Conservation (phyloP, 1,140 invertebrate genomes). For the Meloidogyne hapla region DNA sequence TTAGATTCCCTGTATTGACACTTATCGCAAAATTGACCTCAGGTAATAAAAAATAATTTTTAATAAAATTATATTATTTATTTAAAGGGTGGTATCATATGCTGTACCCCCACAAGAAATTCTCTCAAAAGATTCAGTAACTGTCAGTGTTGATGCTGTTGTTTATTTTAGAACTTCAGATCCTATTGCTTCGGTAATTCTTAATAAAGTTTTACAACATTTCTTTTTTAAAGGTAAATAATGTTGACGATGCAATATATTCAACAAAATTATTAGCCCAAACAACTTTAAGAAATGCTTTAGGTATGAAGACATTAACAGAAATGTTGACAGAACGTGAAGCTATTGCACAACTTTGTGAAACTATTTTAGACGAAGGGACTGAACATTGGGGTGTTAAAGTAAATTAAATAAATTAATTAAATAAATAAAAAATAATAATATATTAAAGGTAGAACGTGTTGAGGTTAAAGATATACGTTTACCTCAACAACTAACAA, state of each 20-base stretch:
- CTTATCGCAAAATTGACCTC: conserved; percentile 76
- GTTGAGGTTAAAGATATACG: conserved; percentile 65
- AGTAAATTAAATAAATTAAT: conserved; percentile 4
- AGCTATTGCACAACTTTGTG: conserved; percentile 65
- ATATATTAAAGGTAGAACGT: conserved; percentile 54
- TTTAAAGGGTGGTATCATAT: conserved; percentile 62
- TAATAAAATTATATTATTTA: not conserved
- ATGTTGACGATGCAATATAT: conserved; percentile 68
- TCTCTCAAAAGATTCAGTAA: conserved; percentile 62
- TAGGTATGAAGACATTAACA: conserved; percentile 67
- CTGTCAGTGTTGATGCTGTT: conserved; percentile 62
- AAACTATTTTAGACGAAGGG: conserved; percentile 64
- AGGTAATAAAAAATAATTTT: conserved; percentile 30
- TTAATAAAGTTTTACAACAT: conserved; percentile 30
- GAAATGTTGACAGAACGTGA: conserved; percentile 68
- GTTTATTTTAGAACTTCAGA: conserved; percentile 64
- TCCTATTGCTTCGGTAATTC: conserved; percentile 64
- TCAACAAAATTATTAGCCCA: conserved; percentile 67
- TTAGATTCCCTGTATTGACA: conserved; percentile 80
- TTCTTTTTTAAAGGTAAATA: conserved; percentile 62
- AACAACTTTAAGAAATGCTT: conserved; percentile 66
- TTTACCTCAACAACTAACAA: conserved; percentile 62
- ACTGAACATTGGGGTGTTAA: conserved; percentile 66
- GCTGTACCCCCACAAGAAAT: conserved; percentile 64
- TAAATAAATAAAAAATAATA: conserved; percentile 11